A percentile compares a stretch with the other conserved stretches of the same genome.
These are phyloP conservation scores for Salminus brasiliensis DNA, from an alignment of 2,113 vertebrate species.

Conservation along the genomic window DNA sequence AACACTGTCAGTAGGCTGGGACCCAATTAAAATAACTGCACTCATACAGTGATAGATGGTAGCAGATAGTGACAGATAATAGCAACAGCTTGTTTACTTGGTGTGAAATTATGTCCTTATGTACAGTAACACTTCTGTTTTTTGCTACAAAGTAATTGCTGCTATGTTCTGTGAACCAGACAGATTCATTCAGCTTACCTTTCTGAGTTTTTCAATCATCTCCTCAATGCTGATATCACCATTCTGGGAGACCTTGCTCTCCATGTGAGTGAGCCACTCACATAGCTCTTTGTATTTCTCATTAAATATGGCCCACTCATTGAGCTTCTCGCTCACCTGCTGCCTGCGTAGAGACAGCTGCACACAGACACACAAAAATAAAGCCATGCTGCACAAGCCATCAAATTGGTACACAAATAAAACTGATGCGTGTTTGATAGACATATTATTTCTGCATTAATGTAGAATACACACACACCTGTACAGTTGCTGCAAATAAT, in stretches of 20 bases:
- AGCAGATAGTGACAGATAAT: neutral
- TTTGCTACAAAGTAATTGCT: neutral
- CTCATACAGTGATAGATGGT: neutral
- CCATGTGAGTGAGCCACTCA: conserved; percentile 97
- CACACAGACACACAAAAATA: conserved; percentile 42
- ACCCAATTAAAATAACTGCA: neutral
- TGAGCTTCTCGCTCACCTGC: conserved; percentile 88
- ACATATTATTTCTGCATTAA: neutral
- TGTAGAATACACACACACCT: conserved; percentile 14
- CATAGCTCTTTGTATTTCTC: conserved; percentile 95
- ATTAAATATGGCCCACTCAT: conserved; percentile 92
- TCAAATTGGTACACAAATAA: neutral
- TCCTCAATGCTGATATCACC: conserved; percentile 97
- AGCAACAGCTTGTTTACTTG: neutral
- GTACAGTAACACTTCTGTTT: neutral
- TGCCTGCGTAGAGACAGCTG: conserved; percentile 89
- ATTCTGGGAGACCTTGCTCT: conserved; percentile 94
- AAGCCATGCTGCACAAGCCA: neutral
- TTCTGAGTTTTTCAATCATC: conserved; percentile 96
- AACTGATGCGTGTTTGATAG: neutral
- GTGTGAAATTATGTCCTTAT: neutral
- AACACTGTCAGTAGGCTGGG: neutral
- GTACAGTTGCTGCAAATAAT: neutral
- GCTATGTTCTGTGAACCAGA: neutral
- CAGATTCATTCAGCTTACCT: conserved; percentile 74